Conservation (phyloP, 2,888 invertebrate genomes). For the Muschampia staudingeri region DNA sequence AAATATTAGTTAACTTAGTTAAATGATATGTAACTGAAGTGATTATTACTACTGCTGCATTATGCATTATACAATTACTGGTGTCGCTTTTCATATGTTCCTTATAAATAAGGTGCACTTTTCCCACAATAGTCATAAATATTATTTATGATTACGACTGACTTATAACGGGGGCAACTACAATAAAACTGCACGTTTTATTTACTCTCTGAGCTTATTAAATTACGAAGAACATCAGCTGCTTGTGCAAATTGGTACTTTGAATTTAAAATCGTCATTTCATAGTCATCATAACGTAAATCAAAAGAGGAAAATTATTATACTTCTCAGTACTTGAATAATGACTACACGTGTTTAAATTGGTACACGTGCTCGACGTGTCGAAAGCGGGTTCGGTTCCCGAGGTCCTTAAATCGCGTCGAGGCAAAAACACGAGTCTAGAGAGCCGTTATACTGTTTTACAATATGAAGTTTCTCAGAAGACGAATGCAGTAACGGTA, state of each 20-base stretch:
- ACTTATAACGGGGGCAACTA: neutral
- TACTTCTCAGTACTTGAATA: neutral
- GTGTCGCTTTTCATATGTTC: too few species aligned
- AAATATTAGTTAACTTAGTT: too few species aligned
- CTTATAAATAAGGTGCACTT: too few species aligned
- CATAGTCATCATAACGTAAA: neutral
- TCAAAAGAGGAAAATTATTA: slow-evolving; percentile 38
- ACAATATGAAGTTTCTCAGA: slow-evolving; percentile 66
- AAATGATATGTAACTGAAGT: too few species aligned
- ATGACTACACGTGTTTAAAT: slow-evolving; percentile 37
- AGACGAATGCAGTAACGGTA: slow-evolving; percentile 80
- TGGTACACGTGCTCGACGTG: slow-evolving; percentile 33
- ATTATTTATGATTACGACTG: too few species aligned
- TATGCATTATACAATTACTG: too few species aligned
- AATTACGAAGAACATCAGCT: neutral
- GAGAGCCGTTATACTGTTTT: slow-evolving; percentile 59
- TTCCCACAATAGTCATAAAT: too few species aligned
- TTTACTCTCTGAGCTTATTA: neutral
- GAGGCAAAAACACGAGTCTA: slow-evolving; percentile 44
- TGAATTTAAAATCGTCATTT: neutral
- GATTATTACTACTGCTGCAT: too few species aligned
- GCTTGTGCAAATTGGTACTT: neutral
- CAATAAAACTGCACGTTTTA: neutral
- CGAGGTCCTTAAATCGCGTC: slow-evolving; percentile 42
- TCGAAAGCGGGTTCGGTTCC: slow-evolving; percentile 24